phyloP scores from a whole-genome alignment of 2,888 invertebrate species.

The Carpatolechia fugitivella region DNA sequence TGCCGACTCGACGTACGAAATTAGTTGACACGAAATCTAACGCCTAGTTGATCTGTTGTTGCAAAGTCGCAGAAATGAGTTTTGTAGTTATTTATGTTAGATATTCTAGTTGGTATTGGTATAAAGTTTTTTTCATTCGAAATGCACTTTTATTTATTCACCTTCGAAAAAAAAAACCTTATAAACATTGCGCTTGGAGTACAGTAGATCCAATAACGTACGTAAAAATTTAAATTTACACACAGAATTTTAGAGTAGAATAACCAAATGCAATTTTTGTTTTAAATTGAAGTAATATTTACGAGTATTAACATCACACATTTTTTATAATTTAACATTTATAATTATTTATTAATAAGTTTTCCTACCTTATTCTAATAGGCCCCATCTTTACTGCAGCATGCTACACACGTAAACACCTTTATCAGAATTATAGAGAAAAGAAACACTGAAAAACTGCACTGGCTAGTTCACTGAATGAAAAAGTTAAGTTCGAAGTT shows the following conservation, averaged over 20 bases:
- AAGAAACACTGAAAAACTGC: slow-evolving; percentile 16
- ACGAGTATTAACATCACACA: too few species aligned
- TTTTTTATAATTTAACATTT: too few species aligned
- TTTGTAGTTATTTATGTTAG: not conserved
- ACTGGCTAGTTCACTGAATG: slow-evolving; percentile 19
- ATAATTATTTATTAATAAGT: too few species aligned
- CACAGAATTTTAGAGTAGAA: too few species aligned
- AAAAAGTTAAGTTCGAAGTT: slow-evolving; percentile 31
- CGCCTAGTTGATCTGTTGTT: not conserved
- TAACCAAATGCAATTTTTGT: too few species aligned
- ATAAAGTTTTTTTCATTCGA: too few species aligned
- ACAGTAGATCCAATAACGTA: too few species aligned
- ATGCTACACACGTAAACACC: slow-evolving; percentile 10
- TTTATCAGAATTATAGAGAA: not conserved
- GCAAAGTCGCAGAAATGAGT: slow-evolving; percentile 10
- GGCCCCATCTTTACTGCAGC: slow-evolving; percentile 35
- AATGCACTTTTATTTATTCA: too few species aligned
- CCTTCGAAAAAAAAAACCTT: too few species aligned
- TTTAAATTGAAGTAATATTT: not conserved
- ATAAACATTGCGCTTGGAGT: too few species aligned
- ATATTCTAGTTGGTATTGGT: not conserved
- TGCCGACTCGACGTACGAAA: not conserved
- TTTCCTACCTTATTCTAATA: slow-evolving; percentile 60
- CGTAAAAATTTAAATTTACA: too few species aligned
- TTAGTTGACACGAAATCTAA: not conserved